Base-by-base conservation (phyloP, 1,140 invertebrate genomes). In the Drosophila orosa region DNA sequence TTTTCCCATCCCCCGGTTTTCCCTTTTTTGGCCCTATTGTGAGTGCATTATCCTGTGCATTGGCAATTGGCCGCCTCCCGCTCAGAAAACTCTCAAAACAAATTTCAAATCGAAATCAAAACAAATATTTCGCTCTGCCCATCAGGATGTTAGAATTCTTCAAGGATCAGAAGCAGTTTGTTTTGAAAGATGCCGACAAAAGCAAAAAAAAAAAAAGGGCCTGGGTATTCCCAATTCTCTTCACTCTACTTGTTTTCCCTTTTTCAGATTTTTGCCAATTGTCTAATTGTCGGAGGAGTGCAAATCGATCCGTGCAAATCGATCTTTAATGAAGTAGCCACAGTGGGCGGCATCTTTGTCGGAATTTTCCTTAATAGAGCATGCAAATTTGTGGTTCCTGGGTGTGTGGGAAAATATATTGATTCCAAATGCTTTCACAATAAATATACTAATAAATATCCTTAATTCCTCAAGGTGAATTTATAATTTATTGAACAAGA, bases 81-180 rank as follows among this genome's bases (percentile, higher is more conserved):
- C 50, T 54, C 31, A 54, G 27, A 33, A 29, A 22, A 60, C 60
- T 63, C 60, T 63, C 60, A 60, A 63, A 87, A 83, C 77, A 89
- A 73, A 72, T 84, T 76, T 78, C 73, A 58, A 84, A 74, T 68
- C 35, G 76, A 78, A 89, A 89, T 89, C 84, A 89, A 89, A 89
- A 89, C 84, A 89, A 52, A 50, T 60, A 72, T 89, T 89, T 84
- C 68, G 84, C 37, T 62, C 68, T 75, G 84, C 84, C 68, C 69
- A 62, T 87, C 78, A 50, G 22, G 15, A 50, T 13, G 15, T 24
- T 3, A 6, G 24, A 15, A 12, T 27, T 12, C 35, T 35, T 42
- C 72, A 15, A 77, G 37, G 66, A 80, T 63, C 77, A 19, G 15
- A 25, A 55, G 54, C 66, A 58, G 62, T 56, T 59, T 42, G 45